Evolutionary conservation across 2,797 vertebrate species (phyloP).

Genomic region (Phrynocephalus forsythii): DNA sequence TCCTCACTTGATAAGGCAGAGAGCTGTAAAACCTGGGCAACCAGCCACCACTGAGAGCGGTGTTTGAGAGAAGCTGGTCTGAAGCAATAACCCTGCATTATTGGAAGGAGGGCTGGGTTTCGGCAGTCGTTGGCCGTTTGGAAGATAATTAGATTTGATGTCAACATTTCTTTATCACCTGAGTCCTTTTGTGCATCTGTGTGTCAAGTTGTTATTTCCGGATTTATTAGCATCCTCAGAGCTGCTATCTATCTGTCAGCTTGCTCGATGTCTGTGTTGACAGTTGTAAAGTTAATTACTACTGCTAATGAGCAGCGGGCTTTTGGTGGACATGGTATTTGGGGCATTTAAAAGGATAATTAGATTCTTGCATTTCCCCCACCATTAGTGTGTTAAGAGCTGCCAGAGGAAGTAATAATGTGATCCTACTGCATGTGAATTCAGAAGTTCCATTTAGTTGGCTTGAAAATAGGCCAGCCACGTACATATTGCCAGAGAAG

Average conservation of each 20-base stretch:
- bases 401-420: constrained; percentile 46
- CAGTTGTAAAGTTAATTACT: constrained; percentile 91
- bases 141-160: constrained; percentile 92
- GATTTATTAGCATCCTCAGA: constrained; percentile 91
- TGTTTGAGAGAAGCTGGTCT: constrained; percentile 78
- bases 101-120: constrained; percentile 73
- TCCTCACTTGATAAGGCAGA: constrained; percentile 82
- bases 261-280: constrained; percentile 86
- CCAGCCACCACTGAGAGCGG: constrained; percentile 76
- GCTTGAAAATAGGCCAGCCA: too few species aligned
- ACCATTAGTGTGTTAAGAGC: constrained; percentile 62
- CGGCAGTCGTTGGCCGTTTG: constrained; percentile 78
- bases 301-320: constrained; percentile 88
- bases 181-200: constrained; percentile 87
- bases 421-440: too few species aligned
- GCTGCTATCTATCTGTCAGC: constrained; percentile 87
- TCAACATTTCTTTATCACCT: constrained; percentile 89
- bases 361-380: constrained; percentile 71
- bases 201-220: constrained; percentile 89
- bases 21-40: constrained; percentile 78
- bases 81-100: constrained; percentile 83
- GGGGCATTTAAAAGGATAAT: constrained; percentile 87
- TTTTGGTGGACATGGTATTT: constrained; percentile 88
- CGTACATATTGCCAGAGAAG: too few species aligned
- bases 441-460: too few species aligned